Percentiles rank a stretch among this genome's conserved stretches.
These are phyloP conservation scores for Penaeus japonicus DNA, from an alignment of 1,140 invertebrate species.

Conservation along the genomic window DNA sequence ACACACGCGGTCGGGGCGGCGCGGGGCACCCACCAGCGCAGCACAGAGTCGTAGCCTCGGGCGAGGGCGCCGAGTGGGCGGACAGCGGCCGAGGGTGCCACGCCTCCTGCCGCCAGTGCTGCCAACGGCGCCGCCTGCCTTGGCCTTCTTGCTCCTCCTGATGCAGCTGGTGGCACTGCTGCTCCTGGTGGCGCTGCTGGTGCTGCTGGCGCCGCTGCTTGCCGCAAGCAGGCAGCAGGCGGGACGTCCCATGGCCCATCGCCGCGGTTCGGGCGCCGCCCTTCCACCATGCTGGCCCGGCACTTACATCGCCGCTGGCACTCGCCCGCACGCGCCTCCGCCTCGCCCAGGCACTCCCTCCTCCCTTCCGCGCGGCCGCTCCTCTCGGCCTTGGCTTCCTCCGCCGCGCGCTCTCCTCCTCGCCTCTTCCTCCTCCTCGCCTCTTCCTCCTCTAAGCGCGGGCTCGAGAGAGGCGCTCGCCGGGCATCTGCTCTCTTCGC, in stretches of 20 bases:
- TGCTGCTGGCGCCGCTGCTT: not conserved
- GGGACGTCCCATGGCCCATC: slow-evolving; percentile 40
- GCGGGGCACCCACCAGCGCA: slow-evolving; percentile 20
- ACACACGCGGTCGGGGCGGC: no score
- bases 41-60: slow-evolving; percentile 31
- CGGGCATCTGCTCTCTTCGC: no score
- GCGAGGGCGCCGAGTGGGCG: slow-evolving; percentile 28
- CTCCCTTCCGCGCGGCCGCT: no score
- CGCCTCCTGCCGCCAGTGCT: slow-evolving; percentile 35
- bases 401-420: no score
- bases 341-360: not conserved
- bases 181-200: not conserved
- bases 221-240: slow-evolving; percentile 13
- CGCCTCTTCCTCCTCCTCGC: no score
- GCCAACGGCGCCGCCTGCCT: slow-evolving; percentile 28
- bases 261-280: no score
- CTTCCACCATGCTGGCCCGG: not conserved
- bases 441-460: no score
- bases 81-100: slow-evolving; percentile 42
- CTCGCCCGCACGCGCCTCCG: not conserved
- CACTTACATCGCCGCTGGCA: no score
- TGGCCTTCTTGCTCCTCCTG: not conserved
- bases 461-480: no score
- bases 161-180: not conserved
- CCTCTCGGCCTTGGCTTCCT: no score